A percentile compares a stretch with the other conserved stretches of the same genome.
These are phyloP conservation scores for Leptestheria dahalacensis DNA, from an alignment of 1,140 invertebrate genomes.

Conservation along the genomic window DNA sequence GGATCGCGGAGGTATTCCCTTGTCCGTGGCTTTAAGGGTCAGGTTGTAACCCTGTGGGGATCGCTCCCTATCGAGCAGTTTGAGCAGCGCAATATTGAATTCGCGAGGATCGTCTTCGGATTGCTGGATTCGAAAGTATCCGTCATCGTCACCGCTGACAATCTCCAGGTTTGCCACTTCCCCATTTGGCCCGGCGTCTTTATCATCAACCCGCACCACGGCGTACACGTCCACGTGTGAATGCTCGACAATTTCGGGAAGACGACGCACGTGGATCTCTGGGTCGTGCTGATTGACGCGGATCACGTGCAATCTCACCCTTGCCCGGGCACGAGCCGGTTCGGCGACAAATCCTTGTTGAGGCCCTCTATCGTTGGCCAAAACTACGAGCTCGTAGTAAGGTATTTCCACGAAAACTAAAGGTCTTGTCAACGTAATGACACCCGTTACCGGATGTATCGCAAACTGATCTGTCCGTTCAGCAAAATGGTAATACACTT, in stretches of 20 bases:
- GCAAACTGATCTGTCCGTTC: conserved; percentile 69
- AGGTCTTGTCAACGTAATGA: conserved; percentile 65
- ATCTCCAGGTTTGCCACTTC: conserved; percentile 69
- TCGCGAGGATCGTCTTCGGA: conserved; percentile 25
- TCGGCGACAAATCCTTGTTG: conserved; percentile 36
- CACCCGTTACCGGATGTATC: conserved; percentile 79
- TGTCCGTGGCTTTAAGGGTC: conserved; percentile 66
- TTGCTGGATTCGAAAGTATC: conserved; percentile 55
- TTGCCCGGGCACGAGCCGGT: conserved; percentile 44
- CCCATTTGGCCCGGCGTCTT: conserved; percentile 67
- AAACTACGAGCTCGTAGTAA: conserved; percentile 55
- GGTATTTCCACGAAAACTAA: conserved; percentile 50
- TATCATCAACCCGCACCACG: conserved; percentile 67
- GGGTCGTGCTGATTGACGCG: conserved; percentile 76
- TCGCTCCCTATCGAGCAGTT: conserved; percentile 54
- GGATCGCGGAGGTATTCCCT: conserved; percentile 50
- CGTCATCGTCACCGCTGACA: conserved; percentile 70
- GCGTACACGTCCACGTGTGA: conserved; percentile 76
- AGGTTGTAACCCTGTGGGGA: conserved; percentile 69
- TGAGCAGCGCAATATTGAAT: conserved; percentile 45
- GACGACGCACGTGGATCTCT: conserved; percentile 57
- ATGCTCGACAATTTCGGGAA: conserved; percentile 68
- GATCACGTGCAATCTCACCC: conserved; percentile 59
- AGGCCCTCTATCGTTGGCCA: conserved; percentile 67
- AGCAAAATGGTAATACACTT: conserved; percentile 90